Base-by-base conservation (phyloP, 2,888 invertebrate species). In the Melanargia galathea region DNA sequence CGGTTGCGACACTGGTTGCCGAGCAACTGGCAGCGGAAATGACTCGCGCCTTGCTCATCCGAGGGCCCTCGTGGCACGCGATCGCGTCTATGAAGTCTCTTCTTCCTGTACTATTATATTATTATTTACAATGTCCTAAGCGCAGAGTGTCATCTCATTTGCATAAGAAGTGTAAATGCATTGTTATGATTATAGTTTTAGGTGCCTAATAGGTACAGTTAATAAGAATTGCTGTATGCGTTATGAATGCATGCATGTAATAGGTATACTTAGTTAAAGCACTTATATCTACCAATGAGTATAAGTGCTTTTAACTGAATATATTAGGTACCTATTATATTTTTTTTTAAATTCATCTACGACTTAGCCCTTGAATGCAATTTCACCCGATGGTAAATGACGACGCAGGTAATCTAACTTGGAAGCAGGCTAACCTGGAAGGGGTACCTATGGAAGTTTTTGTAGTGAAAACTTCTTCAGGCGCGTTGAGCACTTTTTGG, bases 11-110 rank as follows among this genome's bases (percentile, higher is more conserved):
- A 83, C 69, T 70, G 68, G 58, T 70, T 66, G 54, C 55, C 60
- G 63, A 46, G 13, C 59, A 63, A 65, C 67, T 68, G 72, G 70
- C 74, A 75, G 77, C 87, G 89, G 90, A 90, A 90, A 89, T 90
- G 86, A 84, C 85, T 87, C 71, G 84, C 70, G 79, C 70, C 74
- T 82, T 76, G 80, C 80, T 84, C 83, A 82, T 80, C 81, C 70
- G 71, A 76, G 73, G 66, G 79, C 79, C 71, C 80, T 81, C 74
- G 77, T 77, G 73, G 79, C 82, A 80, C 82, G 82, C 80, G 81
- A 82, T 77, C 77, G 68, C 73, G 72, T 75, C 75, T 76, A 75
- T 75, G 70, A 71, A 72, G 74, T 66, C 65, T 73, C 65, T 64
- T 65, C 62, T 63, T 63, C 64, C 62, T 66, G 66, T 65, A 60